phyloP scores from a whole-genome alignment of 2,113 vertebrate species.

The Albula glossodonta region DNA sequence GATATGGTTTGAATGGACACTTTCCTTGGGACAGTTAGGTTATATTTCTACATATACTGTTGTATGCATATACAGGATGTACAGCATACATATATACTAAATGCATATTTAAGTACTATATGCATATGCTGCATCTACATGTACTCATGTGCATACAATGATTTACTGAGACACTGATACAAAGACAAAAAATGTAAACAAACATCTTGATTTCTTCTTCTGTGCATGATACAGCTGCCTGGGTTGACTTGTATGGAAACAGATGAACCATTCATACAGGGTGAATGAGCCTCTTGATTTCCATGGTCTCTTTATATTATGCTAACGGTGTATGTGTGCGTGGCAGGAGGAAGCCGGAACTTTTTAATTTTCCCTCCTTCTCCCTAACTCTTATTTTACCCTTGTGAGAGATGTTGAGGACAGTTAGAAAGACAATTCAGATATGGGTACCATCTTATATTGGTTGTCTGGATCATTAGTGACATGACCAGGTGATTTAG shows the following conservation, averaged over 20 bases:
- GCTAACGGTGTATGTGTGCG: not conserved
- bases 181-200: not conserved
- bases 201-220: not conserved
- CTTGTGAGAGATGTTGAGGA: not conserved
- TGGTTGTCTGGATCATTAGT: not conserved
- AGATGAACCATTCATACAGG: slow-evolving; percentile 11
- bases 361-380: not conserved
- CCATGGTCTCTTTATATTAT: not conserved
- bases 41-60: too few species aligned
- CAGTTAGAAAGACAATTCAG: not conserved
- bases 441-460: not conserved
- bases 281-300: slow-evolving; percentile 30
- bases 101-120: too few species aligned
- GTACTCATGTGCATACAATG: not conserved
- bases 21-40: too few species aligned
- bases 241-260: not conserved
- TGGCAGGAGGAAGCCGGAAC: slow-evolving; percentile 31
- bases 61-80: too few species aligned
- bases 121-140: too few species aligned
- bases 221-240: not conserved
- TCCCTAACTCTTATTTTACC: not conserved
- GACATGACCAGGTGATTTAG: not conserved
- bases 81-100: too few species aligned
- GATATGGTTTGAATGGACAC: too few species aligned
- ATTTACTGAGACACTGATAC: not conserved